A percentile compares a stretch with the other conserved stretches of the same genome.
These are phyloP conservation scores for Matsumyia berberina DNA, from an alignment of 2,888 invertebrate genomes.

Conservation along the genomic window DNA sequence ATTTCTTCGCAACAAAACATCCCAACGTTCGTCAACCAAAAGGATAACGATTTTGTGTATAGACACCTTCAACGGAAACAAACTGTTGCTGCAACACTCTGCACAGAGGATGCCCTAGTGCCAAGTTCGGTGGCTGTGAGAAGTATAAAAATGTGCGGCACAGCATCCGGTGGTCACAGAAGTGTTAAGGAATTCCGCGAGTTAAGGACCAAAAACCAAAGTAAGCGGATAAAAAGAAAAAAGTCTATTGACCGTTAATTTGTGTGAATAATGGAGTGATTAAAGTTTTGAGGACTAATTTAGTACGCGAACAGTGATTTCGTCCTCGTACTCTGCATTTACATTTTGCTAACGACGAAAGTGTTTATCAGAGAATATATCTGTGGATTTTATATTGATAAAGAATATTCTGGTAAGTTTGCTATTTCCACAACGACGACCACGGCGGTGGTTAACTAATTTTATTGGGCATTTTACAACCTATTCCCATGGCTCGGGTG, in stretches of 20 bases:
- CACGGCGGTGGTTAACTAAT: background rate
- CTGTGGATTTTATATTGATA: slow-evolving; percentile 45
- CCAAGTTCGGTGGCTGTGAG: slow-evolving; percentile 36
- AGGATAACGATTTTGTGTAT: slow-evolving; percentile 28
- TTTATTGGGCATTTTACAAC: slow-evolving; percentile 41
- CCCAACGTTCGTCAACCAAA: slow-evolving; percentile 35
- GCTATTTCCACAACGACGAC: too few species aligned
- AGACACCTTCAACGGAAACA: slow-evolving; percentile 50
- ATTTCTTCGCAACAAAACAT: slow-evolving; percentile 63
- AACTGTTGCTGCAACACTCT: slow-evolving; percentile 74
- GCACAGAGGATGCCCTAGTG: slow-evolving; percentile 25
- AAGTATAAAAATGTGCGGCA: slow-evolving; percentile 69
- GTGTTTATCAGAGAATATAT: slow-evolving; percentile 11
- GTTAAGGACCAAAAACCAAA: slow-evolving; percentile 47
- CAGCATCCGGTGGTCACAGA: slow-evolving; percentile 75
- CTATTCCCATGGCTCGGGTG: background rate
- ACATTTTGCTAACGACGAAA: background rate
- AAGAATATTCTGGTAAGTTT: slow-evolving; percentile 57
- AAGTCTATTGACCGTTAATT: slow-evolving; percentile 36
- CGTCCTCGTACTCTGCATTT: slow-evolving; percentile 11
- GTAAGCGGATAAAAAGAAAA: slow-evolving; percentile 22
- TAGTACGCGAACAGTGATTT: slow-evolving; percentile 49
- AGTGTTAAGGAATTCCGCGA: slow-evolving; percentile 63
- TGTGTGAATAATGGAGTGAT: slow-evolving; percentile 70
- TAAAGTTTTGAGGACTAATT: slow-evolving; percentile 50